A percentile compares a stretch with the other conserved stretches of the same genome.
Evolutionary conservation across 2,797 vertebrate genomes (phyloP).

Genomic region (Amniataba percoides): DNA sequence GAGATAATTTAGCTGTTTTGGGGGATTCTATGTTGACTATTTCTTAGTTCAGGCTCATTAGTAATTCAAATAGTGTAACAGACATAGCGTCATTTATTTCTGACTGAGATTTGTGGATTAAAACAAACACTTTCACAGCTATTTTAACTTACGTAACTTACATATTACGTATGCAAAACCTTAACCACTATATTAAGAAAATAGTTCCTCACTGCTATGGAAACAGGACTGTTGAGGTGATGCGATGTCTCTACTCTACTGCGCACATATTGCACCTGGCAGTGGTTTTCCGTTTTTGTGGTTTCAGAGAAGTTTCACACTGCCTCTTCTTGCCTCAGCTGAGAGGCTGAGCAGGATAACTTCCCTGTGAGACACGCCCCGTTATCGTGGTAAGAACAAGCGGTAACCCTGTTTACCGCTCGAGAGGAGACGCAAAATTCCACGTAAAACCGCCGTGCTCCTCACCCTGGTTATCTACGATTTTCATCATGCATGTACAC

Average conservation of each 20-base stretch:
- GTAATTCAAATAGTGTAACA: background rate
- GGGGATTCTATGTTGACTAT: background rate
- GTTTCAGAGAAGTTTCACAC: slow-evolving; percentile 29
- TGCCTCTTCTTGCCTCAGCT: slow-evolving; percentile 23
- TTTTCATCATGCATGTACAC: background rate
- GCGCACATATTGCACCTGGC: slow-evolving; percentile 26
- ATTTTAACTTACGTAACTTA: too few species aligned
- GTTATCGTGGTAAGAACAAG: slow-evolving; percentile 9
- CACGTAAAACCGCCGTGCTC: background rate
- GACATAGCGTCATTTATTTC: background rate
- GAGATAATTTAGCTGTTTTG: background rate
- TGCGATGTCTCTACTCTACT: slow-evolving; percentile 4
- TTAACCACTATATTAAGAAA: slow-evolving; percentile 17
- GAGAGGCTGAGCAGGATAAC: background rate
- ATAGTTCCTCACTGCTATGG: slow-evolving; percentile 31
- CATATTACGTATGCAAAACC: too few species aligned
- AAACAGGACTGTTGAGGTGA: slow-evolving; percentile 5
- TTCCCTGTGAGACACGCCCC: background rate
- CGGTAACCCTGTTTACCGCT: background rate
- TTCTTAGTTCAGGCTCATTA: background rate
- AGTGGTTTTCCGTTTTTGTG: slow-evolving; percentile 57
- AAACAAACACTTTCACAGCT: slow-evolving; percentile 5
- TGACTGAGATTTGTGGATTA: slow-evolving; percentile 1
- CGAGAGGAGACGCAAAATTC: slow-evolving; percentile 7
- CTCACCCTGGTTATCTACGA: background rate